phyloP scores from a whole-genome alignment of 2,888 invertebrate genomes.

The Amiota mariae region DNA sequence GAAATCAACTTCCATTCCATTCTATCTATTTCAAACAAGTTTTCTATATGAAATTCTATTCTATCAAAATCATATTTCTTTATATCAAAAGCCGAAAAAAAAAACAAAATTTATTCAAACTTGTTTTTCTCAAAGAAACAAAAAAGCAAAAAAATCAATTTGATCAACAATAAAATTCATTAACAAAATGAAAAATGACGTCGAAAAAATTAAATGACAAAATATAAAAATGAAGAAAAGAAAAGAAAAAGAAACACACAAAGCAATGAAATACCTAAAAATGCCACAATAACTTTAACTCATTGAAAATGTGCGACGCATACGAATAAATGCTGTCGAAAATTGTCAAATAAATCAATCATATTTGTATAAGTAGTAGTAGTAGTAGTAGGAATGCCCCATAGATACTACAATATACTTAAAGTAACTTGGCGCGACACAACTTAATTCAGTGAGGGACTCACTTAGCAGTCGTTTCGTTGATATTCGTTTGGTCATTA shows the following conservation, averaged over 20 bases:
- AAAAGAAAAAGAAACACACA: no score
- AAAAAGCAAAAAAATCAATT: no score
- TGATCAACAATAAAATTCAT: no score
- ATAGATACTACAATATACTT: background rate
- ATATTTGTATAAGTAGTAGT: conserved; percentile 58
- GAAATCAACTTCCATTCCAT: no score
- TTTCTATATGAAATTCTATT: no score
- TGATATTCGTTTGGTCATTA: no score
- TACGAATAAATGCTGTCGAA: conserved; percentile 64
- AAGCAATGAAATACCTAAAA: background rate
- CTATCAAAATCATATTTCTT: no score
- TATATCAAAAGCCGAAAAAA: no score
- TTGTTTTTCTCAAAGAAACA: no score
- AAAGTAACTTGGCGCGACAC: background rate
- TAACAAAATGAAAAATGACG: background rate
- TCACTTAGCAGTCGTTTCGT: no score
- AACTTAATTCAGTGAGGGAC: background rate
- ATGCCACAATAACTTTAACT: conserved; percentile 40
- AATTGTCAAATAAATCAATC: conserved; percentile 71
- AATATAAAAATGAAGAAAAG: background rate
- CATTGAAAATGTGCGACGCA: conserved; percentile 58
- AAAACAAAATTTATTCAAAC: no score
- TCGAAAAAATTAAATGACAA: background rate
- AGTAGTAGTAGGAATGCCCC: background rate
- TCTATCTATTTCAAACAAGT: no score